Evolutionary conservation across 2,113 vertebrate genomes (phyloP), one percentile per base, ranked within the genome.

Genomic region (Toxostoma redivivum): DNA sequence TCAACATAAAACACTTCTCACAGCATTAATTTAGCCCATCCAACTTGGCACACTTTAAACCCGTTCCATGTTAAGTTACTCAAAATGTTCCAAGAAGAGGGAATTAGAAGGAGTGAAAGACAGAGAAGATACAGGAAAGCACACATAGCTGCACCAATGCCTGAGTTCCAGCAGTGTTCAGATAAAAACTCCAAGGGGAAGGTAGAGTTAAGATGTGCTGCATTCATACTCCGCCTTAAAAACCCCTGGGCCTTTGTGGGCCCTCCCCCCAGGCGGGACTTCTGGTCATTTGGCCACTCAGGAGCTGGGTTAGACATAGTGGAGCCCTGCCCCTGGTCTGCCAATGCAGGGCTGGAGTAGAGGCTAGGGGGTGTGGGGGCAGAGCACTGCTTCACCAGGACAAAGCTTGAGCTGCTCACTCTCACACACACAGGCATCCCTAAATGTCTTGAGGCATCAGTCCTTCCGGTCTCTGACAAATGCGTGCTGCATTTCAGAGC

Each of bases 361-460:
- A 35, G 37, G 51, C 31, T 66, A 17, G 3, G 17, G 16, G 5
- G 1, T 42, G 31, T 58, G 25, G 44, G 42, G 25, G 3, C 31
- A 31, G 31, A 31, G 20, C 7, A 24, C 35, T 74, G 15, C 30
- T 15, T 56, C 50, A 35, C 20, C 16, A 14, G 25, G 21, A 21
- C 17, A 27, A 37, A 48, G 27, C 45, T 33, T 67, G 27, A 33
- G 12, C 20, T 74, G 24, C 70, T 65, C 8, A 3, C 42, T 47
- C 10, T 40, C 12, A 9, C 21, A 37, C 37, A 27, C 6, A 12
- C 27, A 51, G 53, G 11, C 53, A 77, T 33, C 53, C 27, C 12
- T 27, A 33, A 67, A 22, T 44, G 62, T 27, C 45, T 44, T 0
- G 0, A 35, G 21, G 27, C 7, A 15, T 44, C 22, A 23, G 61